Conservation (phyloP, 2,888 invertebrate species). For the Julus scandinavius region DNA sequence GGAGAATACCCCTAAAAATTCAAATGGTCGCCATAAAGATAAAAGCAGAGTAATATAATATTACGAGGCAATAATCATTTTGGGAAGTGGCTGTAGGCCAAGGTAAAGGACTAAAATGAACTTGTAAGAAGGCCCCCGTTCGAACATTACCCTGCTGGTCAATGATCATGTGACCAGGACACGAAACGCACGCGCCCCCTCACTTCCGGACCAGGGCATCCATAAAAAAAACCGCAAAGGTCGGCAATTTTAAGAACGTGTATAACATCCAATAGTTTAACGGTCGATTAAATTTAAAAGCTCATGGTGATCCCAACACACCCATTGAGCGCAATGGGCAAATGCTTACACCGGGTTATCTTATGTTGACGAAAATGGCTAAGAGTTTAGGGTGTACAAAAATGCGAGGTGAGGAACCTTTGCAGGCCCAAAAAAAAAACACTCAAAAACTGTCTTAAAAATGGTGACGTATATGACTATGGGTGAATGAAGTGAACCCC, state of each 20-base stretch:
- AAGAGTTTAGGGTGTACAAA: not conserved
- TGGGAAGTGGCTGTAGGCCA: conserved; percentile 50
- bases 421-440: conserved; percentile 13
- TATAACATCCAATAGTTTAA: not conserved
- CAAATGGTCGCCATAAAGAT: conserved; percentile 53
- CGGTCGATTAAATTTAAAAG: not conserved
- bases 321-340: not conserved
- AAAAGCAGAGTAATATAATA: conserved; percentile 54
- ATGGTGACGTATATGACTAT: conserved; percentile 31
- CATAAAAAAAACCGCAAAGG: not conserved
- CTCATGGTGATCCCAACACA: not conserved
- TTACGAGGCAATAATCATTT: conserved; percentile 53
- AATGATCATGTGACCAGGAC: conserved; percentile 9
- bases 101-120: conserved; percentile 28
- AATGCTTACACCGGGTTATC: not conserved
- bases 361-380: not conserved
- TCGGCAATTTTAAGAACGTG: not conserved
- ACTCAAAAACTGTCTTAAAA: conserved; percentile 10
- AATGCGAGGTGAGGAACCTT: conserved; percentile 23
- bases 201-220: conserved; percentile 7
- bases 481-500: conserved; percentile 19
- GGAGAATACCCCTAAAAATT: conserved; percentile 20
- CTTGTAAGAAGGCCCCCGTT: not conserved
- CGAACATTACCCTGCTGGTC: conserved; percentile 31
- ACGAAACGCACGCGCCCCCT: not conserved